Conservation (phyloP, 2,888 invertebrate species). For the Chrysolina americana region DNA sequence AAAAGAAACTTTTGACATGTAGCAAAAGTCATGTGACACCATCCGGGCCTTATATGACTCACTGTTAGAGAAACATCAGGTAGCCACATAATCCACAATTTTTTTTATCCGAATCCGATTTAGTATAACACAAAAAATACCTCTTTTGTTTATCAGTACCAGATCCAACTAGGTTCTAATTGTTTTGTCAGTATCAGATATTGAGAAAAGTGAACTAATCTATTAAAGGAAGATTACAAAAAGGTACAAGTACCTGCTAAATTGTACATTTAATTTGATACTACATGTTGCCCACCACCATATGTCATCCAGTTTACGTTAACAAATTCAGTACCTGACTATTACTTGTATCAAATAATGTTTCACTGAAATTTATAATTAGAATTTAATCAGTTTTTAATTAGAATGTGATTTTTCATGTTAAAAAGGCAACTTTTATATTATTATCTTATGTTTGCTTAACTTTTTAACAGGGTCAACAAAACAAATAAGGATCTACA, state of each 20-base stretch:
- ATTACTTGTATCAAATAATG: neutral
- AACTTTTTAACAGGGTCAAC: neutral
- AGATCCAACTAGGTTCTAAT: neutral
- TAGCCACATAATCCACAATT: neutral
- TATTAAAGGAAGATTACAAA: too few species aligned
- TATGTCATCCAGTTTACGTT: neutral
- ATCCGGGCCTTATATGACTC: neutral
- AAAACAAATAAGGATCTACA: neutral
- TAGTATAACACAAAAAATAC: neutral
- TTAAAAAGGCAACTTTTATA: neutral
- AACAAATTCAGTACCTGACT: neutral
- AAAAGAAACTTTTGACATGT: too few species aligned
- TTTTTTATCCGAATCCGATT: neutral
- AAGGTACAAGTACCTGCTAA: too few species aligned
- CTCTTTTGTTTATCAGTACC: neutral
- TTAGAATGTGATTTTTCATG: neutral
- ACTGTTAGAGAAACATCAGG: neutral
- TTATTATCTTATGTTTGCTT: neutral
- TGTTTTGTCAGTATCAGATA: too few species aligned
- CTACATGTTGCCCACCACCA: neutral
- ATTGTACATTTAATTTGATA: too few species aligned
- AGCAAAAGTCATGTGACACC: too few species aligned
- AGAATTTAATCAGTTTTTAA: too few species aligned
- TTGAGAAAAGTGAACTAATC: too few species aligned
- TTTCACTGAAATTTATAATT: too few species aligned